Conservation (phyloP, 2,113 vertebrate genomes). For the rat (Rattus norvegicus) region DNA sequence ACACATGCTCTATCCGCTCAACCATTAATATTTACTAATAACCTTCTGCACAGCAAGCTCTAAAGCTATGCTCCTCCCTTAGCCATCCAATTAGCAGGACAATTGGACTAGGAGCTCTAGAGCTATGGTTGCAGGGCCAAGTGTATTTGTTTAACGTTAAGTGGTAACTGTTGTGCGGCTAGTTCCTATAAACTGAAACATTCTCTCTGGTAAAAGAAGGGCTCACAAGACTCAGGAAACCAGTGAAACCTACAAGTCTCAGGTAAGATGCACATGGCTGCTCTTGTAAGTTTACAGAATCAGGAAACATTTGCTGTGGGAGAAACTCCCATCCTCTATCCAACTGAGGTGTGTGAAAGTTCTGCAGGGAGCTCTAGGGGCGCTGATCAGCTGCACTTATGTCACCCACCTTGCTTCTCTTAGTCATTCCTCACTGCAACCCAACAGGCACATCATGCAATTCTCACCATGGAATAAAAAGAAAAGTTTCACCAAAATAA, state of each 20-base stretch:
- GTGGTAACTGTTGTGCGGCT: background rate
- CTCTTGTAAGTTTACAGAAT: background rate
- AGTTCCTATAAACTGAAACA: background rate
- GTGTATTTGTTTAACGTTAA: conserved; percentile 13
- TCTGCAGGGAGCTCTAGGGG: too few species aligned
- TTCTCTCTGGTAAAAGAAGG: background rate
- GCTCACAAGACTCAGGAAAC: background rate
- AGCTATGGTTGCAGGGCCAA: background rate
- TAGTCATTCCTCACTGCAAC: background rate
- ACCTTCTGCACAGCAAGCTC: background rate
- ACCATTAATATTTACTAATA: background rate
- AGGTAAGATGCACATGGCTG: background rate
- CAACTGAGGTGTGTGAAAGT: too few species aligned
- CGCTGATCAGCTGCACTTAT: too few species aligned
- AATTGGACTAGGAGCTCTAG: background rate
- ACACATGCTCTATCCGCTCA: background rate
- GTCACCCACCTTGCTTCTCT: background rate
- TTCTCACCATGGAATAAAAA: background rate
- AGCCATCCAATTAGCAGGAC: background rate
- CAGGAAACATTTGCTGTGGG: background rate
- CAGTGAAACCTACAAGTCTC: background rate
- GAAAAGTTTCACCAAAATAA: background rate
- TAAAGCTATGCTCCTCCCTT: background rate
- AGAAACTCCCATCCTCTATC: background rate
- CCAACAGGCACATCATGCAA: rapidly evolving